Evolutionary conservation across 2,888 invertebrate genomes (phyloP), one percentile per base, ranked within the genome.

Genomic region (Oxyscelio sp.): DNA sequence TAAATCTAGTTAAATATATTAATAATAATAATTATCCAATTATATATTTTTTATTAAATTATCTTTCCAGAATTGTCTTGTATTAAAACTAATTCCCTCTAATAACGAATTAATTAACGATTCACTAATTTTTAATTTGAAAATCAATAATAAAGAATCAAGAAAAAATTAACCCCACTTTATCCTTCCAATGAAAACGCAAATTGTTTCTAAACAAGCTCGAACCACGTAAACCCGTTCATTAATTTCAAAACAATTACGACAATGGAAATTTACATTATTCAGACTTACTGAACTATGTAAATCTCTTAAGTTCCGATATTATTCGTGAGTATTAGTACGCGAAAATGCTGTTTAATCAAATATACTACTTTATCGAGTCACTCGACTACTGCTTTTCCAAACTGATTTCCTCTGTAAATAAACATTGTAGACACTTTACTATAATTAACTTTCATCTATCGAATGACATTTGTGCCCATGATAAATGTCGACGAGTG

Each of bases 321-420:
- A 61, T 61, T 45, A 61, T 61, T 61, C 22, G 24, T 22, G 61
- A 61, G 43, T 17, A 61, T 43, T 43, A 61, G 61, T 43, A 8
- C 15, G 24, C 38, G 40, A 13, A 15, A 45, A 61, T 45, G 61
- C 45, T 45, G 38, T 21, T 40, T 2, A 34, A 56, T 59, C 40
- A 59, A 22, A n/a, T 38, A 59, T 59, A 40, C 40, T 59, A 40
- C n/a, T 59, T 52, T 52, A 24, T 27, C 27, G 27, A 6, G 6
- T 27, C 27, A 6, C 6, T 6, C 6, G 27, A 27, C 27, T 6
- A 6, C 3, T 6, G 27, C 3, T 27, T 27, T 27, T 27, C 6
- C 27, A 6, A 27, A 27, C 21, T 38, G n/a, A n/a, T n/a, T n/a
- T n/a, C n/a, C 24, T 11, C 8, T 63, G 63, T 63, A 48, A 40